Base-by-base conservation (phyloP, 2,797 vertebrate genomes). In the Scomberomorus guttatus region DNA sequence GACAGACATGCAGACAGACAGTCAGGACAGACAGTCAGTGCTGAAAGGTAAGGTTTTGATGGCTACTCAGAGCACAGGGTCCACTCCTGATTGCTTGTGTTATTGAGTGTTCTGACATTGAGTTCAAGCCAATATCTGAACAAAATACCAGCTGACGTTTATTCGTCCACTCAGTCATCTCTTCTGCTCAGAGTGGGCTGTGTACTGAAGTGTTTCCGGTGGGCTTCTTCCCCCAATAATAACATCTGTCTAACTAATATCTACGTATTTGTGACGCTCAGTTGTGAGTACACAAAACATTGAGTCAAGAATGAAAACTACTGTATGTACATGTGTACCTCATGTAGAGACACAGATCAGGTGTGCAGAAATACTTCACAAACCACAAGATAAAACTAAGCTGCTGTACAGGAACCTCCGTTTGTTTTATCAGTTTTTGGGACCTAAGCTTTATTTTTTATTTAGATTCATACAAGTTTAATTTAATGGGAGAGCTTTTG, bases 31-130 rank as follows among this genome's bases (percentile, higher is more conserved):
- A 48, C 20, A 42, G 20, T 63, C 27, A 3, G 75, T 10, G 4
- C 0, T 34, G 20, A 89, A 89, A 92, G 87, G 90, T 90, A 85
- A 89, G 20, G 62, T 61, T 81, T 2, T 69, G 61, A 86, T 85
- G 76, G 76, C 59, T 54, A 3, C 75, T 79, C 68, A 1, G 63
- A 32, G 59, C 18, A 9, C 55, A 56, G 63, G 54, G 71, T 63
- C 68, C 46, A 3, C 55, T 75, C 56, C 57, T 66, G 56, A 81
- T 82, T 63, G 61, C 79, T 65, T 29, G 24, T 72, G 39, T 87
- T 87, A 87, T 90, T 83, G 82, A 91, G 70, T 82, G 77, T 70
- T 79, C 72, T 87, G 89, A 90, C 89, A 82, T 84, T 90, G 79
- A 79, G 71, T 82, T 77, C 67, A 71, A 83, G 57, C 64, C 66